These are phyloP conservation scores for Tethya wilhelma DNA, from an alignment of 37 sponge, comb jelly and placozoan genomes.

Conservation along the genomic window DNA sequence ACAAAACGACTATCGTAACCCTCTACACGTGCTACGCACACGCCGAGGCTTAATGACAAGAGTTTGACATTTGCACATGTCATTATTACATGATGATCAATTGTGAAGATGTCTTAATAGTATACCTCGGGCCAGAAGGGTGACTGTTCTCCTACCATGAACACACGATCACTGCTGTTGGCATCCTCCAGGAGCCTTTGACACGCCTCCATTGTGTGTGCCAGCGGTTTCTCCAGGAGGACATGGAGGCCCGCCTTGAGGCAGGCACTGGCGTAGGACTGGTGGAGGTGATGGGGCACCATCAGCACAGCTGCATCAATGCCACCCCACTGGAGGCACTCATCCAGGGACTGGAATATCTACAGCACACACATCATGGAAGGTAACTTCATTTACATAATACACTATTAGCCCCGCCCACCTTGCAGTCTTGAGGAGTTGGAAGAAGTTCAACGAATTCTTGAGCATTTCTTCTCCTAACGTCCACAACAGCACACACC, in stretches of 20 bases:
- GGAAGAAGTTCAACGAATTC: not conserved
- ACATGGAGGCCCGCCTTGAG: slow-evolving; percentile 57
- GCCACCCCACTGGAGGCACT: not conserved
- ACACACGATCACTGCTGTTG: slow-evolving; percentile 2
- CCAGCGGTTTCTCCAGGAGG: slow-evolving; percentile 70
- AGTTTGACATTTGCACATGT: no score
- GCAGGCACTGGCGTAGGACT: slow-evolving; percentile 20
- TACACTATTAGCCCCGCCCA: not conserved
- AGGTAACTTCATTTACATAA: no score
- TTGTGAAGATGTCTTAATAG: not conserved
- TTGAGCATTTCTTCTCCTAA: slow-evolving; percentile 6
- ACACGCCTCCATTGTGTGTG: slow-evolving; percentile 36
- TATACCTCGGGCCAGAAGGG: slow-evolving; percentile 64
- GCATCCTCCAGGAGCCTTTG: slow-evolving; percentile 24
- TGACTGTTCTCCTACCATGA: slow-evolving; percentile 65
- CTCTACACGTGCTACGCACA: no score
- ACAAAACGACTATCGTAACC: no score
- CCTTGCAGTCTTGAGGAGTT: slow-evolving; percentile 11
- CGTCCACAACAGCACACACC: slow-evolving; percentile 41
- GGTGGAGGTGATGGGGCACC: slow-evolving; percentile 67
- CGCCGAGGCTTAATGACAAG: no score
- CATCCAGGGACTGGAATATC: not conserved
- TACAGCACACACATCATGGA: no score
- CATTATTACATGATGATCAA: not conserved
- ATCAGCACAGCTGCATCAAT: slow-evolving; percentile 58